Evolutionary conservation across 1,140 invertebrate genomes (phyloP).

Genomic region (Hyposmocoma kahamanoa): DNA sequence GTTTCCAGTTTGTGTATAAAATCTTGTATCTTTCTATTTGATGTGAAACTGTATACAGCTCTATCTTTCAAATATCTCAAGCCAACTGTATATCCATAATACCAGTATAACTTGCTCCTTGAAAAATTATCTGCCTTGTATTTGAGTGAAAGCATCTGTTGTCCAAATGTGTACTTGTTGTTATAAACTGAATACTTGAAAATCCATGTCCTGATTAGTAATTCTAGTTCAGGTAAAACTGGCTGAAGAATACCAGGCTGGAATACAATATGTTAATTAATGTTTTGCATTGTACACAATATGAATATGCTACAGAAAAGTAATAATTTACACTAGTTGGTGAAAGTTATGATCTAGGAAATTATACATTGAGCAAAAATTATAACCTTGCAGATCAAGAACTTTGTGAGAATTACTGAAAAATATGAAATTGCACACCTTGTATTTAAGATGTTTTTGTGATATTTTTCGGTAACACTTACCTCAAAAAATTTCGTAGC

Average conservation of each 20-base stretch:
- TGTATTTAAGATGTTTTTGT: no score
- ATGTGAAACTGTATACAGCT: conserved; percentile 66
- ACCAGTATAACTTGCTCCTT: conserved; percentile 70
- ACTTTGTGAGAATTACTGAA: no score
- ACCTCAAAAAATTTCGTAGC: conserved; percentile 74
- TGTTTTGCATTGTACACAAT: no score
- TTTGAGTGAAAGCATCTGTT: conserved; percentile 76
- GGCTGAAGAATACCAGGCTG: conserved; percentile 73
- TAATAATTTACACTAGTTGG: no score
- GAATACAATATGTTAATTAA: no score
- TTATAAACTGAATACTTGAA: conserved; percentile 75
- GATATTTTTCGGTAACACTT: conserved; percentile 8
- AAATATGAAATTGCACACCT: no score
- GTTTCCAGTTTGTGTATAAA: conserved; percentile 70
- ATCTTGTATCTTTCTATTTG: conserved; percentile 68
- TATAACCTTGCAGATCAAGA: no score
- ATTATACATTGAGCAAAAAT: no score
- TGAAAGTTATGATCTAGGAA: no score
- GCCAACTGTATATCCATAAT: conserved; percentile 71
- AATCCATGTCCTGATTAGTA: conserved; percentile 73
- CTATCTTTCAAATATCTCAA: conserved; percentile 74
- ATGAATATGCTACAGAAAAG: no score
- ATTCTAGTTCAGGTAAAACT: conserved; percentile 75
- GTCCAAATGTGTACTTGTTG: conserved; percentile 75
- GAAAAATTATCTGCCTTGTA: conserved; percentile 72